Conservation (phyloP, 2,888 invertebrate species). For the Toxonevra muliebris region DNA sequence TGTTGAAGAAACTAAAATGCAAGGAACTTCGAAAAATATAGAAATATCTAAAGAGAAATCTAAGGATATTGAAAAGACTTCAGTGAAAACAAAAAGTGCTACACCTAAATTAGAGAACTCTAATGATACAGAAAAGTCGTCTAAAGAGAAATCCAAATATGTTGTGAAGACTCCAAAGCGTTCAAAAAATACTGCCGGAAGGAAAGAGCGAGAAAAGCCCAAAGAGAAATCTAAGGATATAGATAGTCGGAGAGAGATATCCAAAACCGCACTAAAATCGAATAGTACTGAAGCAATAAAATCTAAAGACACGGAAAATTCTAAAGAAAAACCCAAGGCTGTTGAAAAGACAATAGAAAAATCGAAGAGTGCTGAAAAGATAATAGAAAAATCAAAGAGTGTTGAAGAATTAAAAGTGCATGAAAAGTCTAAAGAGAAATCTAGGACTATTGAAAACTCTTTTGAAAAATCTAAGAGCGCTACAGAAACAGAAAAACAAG, state of each 20-base stretch:
- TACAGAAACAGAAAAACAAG: neutral
- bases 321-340: neutral
- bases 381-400: neutral
- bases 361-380: neutral
- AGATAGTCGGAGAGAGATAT: neutral
- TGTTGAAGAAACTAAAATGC: neutral
- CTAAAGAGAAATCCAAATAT: constrained; percentile 13
- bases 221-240: neutral
- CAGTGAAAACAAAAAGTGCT: neutral
- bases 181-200: neutral
- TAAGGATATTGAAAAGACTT: neutral
- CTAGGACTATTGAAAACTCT: constrained; percentile 1
- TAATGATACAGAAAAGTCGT: neutral
- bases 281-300: too few relatives aligned
- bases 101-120: neutral
- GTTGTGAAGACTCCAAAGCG: neutral
- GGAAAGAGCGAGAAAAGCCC: neutral
- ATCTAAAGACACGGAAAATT: neutral
- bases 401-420: neutral
- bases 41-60: neutral
- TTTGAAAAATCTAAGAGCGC: neutral
- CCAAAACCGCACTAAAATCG: neutral
- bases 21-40: neutral
- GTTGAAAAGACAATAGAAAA: neutral
- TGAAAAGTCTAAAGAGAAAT: neutral